Base-by-base conservation (phyloP, 2,888 invertebrate genomes). In the Diaphora mendica region DNA sequence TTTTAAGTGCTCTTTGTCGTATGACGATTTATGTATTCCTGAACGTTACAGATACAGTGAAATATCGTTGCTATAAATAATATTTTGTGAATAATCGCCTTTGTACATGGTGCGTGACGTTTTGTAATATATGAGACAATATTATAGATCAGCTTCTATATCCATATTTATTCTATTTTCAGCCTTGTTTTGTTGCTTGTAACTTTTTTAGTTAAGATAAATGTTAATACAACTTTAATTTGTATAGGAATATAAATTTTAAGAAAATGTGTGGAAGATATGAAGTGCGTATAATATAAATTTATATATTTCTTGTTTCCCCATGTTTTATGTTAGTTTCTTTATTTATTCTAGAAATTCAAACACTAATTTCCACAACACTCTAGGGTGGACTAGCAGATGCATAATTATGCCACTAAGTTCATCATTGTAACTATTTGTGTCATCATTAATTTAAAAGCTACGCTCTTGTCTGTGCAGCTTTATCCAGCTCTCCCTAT, bases 21-120 rank as follows among this genome's bases (percentile, higher is more conserved):
- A 72, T 71, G 62, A 30, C 71, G 79, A 85, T 85, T 84, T 83
- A 84, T 83, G 77, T 76, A 79, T 82, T 82, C 78, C 79, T 81
- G 85, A 78, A 81, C 48, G 78, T 73, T 70, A 78, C 77, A 77
- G 78, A 85, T 85, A 78, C 81, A 79, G 80, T 82, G 77, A 80
- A 79, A 82, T 83, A 84, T 84, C 68, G 81, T 76, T 64, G 83
- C 80, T 70, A 80, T 84, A 82, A 82, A 84, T 92, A 91, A 91
- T 91, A 90, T 91, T 89, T 82, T 82, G 72, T 84, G 80, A 83
- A 84, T 79, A 83, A 83, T 84, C 76, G 82, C 65, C 68, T 64
- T 73, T 44, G 76, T 70, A 71, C 70, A 59, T 68, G 77, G 76
- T 73, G 68, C 73, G 72, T 77, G 77, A 82, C 76, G 76, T 72